Conservation (phyloP, 2,113 vertebrate genomes). For the Oxyruncus cristatus region DNA sequence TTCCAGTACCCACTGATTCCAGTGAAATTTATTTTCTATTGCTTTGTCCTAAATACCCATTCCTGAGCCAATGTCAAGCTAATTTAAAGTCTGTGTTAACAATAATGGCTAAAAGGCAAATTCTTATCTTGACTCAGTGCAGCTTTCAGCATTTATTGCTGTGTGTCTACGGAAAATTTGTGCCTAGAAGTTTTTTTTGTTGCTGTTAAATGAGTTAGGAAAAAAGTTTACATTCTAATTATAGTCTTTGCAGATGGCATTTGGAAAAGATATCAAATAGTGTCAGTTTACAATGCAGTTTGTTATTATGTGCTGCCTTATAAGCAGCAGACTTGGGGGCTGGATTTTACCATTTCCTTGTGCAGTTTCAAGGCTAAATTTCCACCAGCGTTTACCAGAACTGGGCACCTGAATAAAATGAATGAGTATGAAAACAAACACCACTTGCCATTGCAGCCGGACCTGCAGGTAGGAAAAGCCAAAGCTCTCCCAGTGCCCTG, state of each 20-base stretch:
- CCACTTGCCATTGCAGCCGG: not conserved
- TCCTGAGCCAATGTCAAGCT: not conserved
- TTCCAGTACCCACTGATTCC: not conserved
- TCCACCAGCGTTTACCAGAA: not conserved
- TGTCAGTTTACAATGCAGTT: conserved; percentile 11
- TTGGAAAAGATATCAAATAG: conserved; percentile 31
- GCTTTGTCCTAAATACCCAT: not conserved
- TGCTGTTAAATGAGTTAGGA: conserved; percentile 51
- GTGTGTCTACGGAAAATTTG: not conserved
- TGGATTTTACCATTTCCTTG: not conserved
- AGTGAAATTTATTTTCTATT: not conserved
- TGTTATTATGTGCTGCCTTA: not conserved
- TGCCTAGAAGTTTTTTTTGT: conserved; percentile 40
- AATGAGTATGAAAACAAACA: not conserved
- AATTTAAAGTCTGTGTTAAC: not conserved
- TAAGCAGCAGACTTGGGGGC: not conserved
- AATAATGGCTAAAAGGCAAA: not conserved
- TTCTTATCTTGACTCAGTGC: not conserved
- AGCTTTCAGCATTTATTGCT: not conserved
- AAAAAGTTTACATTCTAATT: conserved; percentile 56
- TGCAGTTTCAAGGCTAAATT: not conserved
- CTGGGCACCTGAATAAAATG: not conserved
- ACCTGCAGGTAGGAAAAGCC: not conserved
- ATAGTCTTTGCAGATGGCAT: conserved; percentile 61
- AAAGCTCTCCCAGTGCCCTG: rapidly evolving